Percentiles rank a stretch among this genome's conserved stretches.
phyloP scores from a whole-genome alignment of 2,113 vertebrate species.

The Halichoeres trimaculatus region DNA sequence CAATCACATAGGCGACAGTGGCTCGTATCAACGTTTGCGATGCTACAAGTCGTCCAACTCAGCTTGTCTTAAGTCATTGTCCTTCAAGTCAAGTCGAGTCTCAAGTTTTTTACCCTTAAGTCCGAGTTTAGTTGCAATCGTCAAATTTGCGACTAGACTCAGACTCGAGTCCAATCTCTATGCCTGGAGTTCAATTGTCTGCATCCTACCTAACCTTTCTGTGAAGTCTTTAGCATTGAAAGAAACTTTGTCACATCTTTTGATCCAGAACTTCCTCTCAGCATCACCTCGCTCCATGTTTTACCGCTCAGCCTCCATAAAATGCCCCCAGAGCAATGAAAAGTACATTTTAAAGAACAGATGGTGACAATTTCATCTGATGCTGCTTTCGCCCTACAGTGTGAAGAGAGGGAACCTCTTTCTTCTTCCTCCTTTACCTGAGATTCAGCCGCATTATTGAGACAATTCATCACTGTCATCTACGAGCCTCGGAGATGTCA shows the following conservation, averaged over 20 bases:
- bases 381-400: background rate
- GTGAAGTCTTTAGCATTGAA: background rate
- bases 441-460: slow-evolving; percentile 29
- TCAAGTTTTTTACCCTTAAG: too few relatives aligned
- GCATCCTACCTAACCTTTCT: too few relatives aligned
- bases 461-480: slow-evolving; percentile 65
- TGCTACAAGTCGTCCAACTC: too few relatives aligned
- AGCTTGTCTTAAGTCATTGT: too few relatives aligned
- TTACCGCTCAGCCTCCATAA: background rate
- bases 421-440: slow-evolving; percentile 26
- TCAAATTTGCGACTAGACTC: too few relatives aligned
- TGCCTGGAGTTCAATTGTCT: too few relatives aligned
- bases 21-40: too few relatives aligned
- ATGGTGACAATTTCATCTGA: slow-evolving; percentile 4
- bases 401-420: slow-evolving; percentile 14
- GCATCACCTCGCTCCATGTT: background rate
- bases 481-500: slow-evolving; percentile 8
- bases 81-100: too few relatives aligned
- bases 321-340: background rate
- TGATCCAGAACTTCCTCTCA: background rate
- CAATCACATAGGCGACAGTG: too few relatives aligned
- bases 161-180: too few relatives aligned
- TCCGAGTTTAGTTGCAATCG: too few relatives aligned
- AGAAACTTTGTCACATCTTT: background rate
- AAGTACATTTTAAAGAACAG: slow-evolving; percentile 14